Evolutionary conservation across 2,113 vertebrate species (phyloP), one percentile per base, ranked within the genome.

Genomic region (Oenanthe oenanthe): DNA sequence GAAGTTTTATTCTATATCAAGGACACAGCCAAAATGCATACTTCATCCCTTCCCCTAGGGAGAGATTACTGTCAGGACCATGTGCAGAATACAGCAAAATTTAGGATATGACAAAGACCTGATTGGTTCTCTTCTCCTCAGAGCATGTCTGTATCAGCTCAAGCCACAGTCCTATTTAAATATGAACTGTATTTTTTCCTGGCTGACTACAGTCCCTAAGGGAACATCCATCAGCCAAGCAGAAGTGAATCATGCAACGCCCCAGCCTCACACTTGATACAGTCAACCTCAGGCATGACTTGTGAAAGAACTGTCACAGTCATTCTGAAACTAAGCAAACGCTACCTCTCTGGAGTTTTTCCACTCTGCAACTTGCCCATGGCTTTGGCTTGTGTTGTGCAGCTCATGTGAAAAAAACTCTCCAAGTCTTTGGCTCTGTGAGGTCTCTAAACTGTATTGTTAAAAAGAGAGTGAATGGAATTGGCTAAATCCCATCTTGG

Each of bases 11-110:
- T 54, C 66, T 61, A 2, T 40, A 19, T 4, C 32, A 36, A 75
- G 28, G 22, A 40, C 54, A 34, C 25, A 86, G 40, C 60, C 62
- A 86, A 95, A 95, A 77, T 19, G 29, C 13, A 18, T 61, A 48
- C 72, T 91, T 89, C 62, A 80, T 54, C 79, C 58, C 18, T 73
- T 80, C 26, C 53, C 36, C 50, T 60, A 24, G 62, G 62, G 67
- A 57, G 36, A 72, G 57, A 48, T 93, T 80, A 75, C n/a, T 53
- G 65, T 72, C 71, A 84, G 51, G 84, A 42, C 58, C 73, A 22
- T 31, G 62, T 77, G 70, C 43, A 72, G 47, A n/a, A 88, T 34
- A 63, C 50, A 88, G 72, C 60, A 80, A 61, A 88, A 88, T n/a
- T 12, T 5, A 40, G 58, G 47, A 54, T 48, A 53, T 38, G 29